Base-by-base conservation (phyloP, 2,888 invertebrate species). In the Hecatera dysodea region DNA sequence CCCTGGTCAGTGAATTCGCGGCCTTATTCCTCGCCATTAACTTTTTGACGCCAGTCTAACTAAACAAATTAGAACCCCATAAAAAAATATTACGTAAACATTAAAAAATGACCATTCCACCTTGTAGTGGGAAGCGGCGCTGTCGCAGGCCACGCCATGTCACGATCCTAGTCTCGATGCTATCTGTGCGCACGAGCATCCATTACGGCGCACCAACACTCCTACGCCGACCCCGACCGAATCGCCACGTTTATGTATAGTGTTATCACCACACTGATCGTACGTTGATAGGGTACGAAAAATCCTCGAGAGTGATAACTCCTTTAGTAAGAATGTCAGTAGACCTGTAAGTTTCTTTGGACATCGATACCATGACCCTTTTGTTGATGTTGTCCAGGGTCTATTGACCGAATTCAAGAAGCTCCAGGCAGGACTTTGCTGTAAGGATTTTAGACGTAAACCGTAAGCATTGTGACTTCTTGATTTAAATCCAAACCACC, bases 161-260 rank as follows among this genome's bases (percentile, higher is more conserved):
- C 91, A 91, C 91, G 92, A 90, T 86, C 87, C 84, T 84, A 83
- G 86, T 72, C 70, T 79, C 80, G 92, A 91, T 91, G 72, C 64
- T 89, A 91, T 91, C 90, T 50, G 67, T 61, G 75, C 80, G 83
- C 90, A 90, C 91, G 91, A 90, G 86, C 86, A 73, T 74, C 83
- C 84, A 88, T 90, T 90, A 86, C 81, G 66, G 80, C 69, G 81
- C 63, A 76, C 64, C 78, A 82, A 82, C 82, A 81, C 83, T 82
- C 86, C 85, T 86, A 85, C 83, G 81, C 82, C 72, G 61, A 68
- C 46, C 60, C 59, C 70, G 77, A 73, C 75, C 67, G 72, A 85
- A 87, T 87, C 88, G 80, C 85, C 80, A 76, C 83, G 85, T 86
- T 87, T 85, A 87, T 80, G 74, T 75, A 80, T 77, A 80, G 75